Base-by-base conservation (phyloP, 2,797 vertebrate species). In the Balearica regulorum region DNA sequence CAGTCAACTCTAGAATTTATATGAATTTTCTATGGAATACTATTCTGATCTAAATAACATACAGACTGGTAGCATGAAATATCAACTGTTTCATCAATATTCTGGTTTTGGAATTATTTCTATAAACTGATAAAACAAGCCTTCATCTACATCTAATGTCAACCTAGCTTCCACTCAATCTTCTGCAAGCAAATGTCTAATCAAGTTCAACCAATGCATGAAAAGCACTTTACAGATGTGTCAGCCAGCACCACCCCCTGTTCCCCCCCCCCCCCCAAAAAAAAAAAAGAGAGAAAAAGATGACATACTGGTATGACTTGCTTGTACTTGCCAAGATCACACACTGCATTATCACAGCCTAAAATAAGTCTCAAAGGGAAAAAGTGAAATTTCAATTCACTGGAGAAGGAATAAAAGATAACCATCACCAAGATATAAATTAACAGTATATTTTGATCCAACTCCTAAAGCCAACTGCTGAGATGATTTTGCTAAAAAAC, bases 221-320 rank as follows among this genome's bases (percentile, higher is more conserved):
- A 55, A 89, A 77, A 62, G 16, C 13, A 81, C 46, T 87, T 87
- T 73, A 64, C 14, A 41, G 55, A 69, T 4, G 17, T 93, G n/a
- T 62, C 46, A 85, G 55, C 35, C 54, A 91, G 58, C 9, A 29
- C 28, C 25, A 15, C 49, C 48, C 48, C n/a, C n/a, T n/a, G n/a
- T n/a, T n/a, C n/a, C n/a, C 48, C 13, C 41, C 4, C 5, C 5
- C 10, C 20, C 16, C 10, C 1, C 2, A 1, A 14, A 26, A 51
- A 24, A 31, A 24, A 37, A 2, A 29, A 1, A 11, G 6, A 22
- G 2, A 39, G 1, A 26, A 4, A 61, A 41, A 51, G 26, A 51
- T 33, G 17, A 49, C 46, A 51, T 29, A 26, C 13, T 83, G 18
- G 7, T 51, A 61, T 87, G 57, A 51, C 69, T 93, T 94, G 21